Evolutionary conservation across 2,797 vertebrate species (phyloP).

Genomic region (Eptatretus atami): DNA sequence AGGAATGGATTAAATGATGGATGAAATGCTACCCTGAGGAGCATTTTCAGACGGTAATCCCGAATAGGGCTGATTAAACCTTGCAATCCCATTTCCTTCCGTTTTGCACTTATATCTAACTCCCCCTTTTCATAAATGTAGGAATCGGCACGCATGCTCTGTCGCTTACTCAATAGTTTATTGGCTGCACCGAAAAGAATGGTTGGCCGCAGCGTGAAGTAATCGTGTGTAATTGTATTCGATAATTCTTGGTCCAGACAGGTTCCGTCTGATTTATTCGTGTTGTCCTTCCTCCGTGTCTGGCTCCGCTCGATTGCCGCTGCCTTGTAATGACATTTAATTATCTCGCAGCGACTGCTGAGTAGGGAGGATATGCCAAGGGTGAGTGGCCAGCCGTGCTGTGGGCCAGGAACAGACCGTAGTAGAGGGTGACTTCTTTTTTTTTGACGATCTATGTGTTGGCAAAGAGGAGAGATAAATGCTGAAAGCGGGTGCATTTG

Average conservation of each 20-base stretch:
- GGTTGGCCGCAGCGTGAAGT: constrained; percentile 30
- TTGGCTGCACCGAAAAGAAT: constrained; percentile 45
- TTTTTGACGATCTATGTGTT: no score
- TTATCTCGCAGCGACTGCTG: constrained; percentile 20
- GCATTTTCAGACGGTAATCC: constrained; percentile 99
- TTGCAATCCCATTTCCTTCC: constrained; percentile 31
- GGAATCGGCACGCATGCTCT: constrained; percentile 36
- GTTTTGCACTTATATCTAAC: constrained; percentile 47
- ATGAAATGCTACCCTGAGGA: constrained; percentile 97
- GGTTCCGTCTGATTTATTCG: constrained; percentile 27
- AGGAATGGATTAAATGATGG: constrained; percentile 99
- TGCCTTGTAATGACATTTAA: constrained; percentile 79
- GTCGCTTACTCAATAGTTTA: constrained; percentile 39
- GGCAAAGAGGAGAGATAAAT: no score
- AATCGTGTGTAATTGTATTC: constrained; percentile 36
- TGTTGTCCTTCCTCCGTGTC: constrained; percentile 41
- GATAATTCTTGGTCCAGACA: constrained; percentile 60
- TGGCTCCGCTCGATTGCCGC: constrained; percentile 52
- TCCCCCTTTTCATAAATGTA: constrained; percentile 77
- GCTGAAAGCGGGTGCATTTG: no score
- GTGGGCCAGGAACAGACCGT: no score
- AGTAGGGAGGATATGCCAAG: no score
- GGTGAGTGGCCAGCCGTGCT: no score
- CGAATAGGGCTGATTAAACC: constrained; percentile 50
- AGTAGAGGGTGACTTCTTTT: no score